Conservation (phyloP, 2,797 vertebrate species). For the Takifugu ocellatus region DNA sequence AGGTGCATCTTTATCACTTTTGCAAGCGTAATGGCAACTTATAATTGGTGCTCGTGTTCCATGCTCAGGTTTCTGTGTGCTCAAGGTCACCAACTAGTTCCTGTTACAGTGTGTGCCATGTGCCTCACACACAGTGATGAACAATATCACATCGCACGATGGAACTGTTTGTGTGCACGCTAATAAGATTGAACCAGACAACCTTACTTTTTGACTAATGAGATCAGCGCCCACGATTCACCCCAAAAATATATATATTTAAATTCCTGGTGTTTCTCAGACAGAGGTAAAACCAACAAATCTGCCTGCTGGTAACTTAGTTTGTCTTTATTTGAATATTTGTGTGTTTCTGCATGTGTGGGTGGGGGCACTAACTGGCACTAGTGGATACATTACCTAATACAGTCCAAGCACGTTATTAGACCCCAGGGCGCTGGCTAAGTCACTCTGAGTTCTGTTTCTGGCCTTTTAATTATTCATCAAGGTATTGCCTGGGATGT, state of each 20-base stretch:
- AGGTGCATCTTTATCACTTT: constrained; percentile 68
- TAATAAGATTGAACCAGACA: constrained; percentile 16
- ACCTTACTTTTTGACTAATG: constrained; percentile 36
- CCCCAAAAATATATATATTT: constrained; percentile 43
- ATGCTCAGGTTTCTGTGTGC: constrained; percentile 56
- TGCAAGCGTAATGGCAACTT: constrained; percentile 62
- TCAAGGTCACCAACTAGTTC: constrained; percentile 60
- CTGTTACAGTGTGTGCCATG: constrained; percentile 23
- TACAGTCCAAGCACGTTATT: constrained; percentile 69
- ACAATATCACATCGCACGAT: constrained; percentile 5
- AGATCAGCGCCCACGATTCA: constrained; percentile 50
- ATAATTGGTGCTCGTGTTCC: constrained; percentile 64
- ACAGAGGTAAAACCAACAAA: not conserved
- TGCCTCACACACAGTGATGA: not conserved
- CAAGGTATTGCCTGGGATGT: constrained; percentile 68
- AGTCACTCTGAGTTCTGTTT: constrained; percentile 66
- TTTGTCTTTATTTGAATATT: constrained; percentile 57
- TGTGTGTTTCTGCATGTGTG: constrained; percentile 41
- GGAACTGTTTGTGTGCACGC: constrained; percentile 7
- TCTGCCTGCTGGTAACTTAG: not conserved
- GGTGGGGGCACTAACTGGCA: constrained; percentile 56
- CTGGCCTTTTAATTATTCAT: constrained; percentile 78
- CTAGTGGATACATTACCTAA: constrained; percentile 68
- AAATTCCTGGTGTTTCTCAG: constrained; percentile 14
- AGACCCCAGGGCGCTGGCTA: constrained; percentile 62